phyloP scores from a whole-genome alignment of 2,113 vertebrate genomes.

The Pelmatolapia mariae region DNA sequence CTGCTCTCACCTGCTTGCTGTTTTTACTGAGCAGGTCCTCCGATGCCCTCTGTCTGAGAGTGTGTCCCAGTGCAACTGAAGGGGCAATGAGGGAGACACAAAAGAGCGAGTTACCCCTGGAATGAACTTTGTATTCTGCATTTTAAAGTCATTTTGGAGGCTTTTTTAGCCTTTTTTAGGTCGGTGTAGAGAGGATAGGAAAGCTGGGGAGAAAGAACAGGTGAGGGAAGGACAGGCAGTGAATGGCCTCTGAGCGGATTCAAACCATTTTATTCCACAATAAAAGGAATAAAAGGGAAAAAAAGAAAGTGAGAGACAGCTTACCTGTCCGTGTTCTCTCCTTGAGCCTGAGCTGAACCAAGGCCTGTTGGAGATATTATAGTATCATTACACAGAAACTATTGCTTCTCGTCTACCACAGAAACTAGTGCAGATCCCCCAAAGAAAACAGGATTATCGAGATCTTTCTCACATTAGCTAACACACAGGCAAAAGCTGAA shows the following conservation, averaged over 20 bases:
- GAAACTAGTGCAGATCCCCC: background rate
- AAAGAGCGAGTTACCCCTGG: background rate
- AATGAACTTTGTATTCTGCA: background rate
- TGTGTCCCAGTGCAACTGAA: constrained; percentile 83
- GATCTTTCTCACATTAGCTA: background rate
- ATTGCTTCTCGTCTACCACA: background rate
- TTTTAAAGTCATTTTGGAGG: background rate
- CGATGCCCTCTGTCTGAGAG: constrained; percentile 87
- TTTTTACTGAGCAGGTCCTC: constrained; percentile 89
- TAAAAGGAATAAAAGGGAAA: background rate
- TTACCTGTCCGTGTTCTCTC: constrained; percentile 91
- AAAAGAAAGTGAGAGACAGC: constrained; percentile 27
- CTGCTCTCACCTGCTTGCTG: constrained; percentile 84
- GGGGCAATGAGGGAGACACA: background rate
- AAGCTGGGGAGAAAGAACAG: background rate
- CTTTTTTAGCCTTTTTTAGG: background rate
- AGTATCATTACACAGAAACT: background rate
- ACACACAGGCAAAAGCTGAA: background rate
- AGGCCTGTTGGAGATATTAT: constrained; percentile 74
- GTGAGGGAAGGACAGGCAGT: background rate
- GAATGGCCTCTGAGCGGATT: background rate
- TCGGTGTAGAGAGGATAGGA: background rate
- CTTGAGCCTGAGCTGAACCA: constrained; percentile 88
- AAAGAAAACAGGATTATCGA: background rate
- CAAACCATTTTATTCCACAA: background rate